Evolutionary conservation across 2,113 vertebrate species (phyloP), one percentile per base, ranked within the genome.

Genomic region (Ceyx margarethae): DNA sequence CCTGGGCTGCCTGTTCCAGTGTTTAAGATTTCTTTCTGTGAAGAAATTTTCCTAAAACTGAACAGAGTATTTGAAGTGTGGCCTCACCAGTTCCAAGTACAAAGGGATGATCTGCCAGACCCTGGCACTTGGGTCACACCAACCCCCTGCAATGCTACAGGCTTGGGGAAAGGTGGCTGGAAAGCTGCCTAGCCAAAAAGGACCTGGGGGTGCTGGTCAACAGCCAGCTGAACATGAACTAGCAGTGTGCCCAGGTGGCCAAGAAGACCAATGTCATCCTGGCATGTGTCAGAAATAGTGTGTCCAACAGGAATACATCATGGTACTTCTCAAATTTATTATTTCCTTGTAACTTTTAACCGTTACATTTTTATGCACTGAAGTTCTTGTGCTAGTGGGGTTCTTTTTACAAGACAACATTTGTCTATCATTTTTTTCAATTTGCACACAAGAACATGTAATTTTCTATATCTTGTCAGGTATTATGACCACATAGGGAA

Each of bases 1-100:
- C 23, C 57, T 35, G 21, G 50, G 16, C 35, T 77, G 45, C 35
- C 68, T 51, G 22, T 61, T 72, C 51, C 15, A 42, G 1, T 18
- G 50, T 13, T 11, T 3, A 0, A 33, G 1, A 54, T 29, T 25
- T 5, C 11, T 28, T 21, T 2, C 2, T 50, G 10, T 23, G 21
- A 61, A 65, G 11, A 83, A 66, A 3, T 23, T 46, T 45, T 69
- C 31, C 33, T 46, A 40, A 67, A 76, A 35, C 19, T 4, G 26
- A 48, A 33, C 22, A 8, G 8, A 46, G 6, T 48, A 48, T 48
- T 68, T 11, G 6, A 68, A n/a, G n/a, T 51, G 21, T 9, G 31
- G 42, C 48, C 12, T 50, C 22, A 50, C 48, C 11, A 50, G 48
- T 50, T 50, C n/a, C 0, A 5, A 54, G 68, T 61, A 54, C 13